Evolutionary conservation across 2,888 invertebrate species (phyloP).

Genomic region (Oasisia sp.): DNA sequence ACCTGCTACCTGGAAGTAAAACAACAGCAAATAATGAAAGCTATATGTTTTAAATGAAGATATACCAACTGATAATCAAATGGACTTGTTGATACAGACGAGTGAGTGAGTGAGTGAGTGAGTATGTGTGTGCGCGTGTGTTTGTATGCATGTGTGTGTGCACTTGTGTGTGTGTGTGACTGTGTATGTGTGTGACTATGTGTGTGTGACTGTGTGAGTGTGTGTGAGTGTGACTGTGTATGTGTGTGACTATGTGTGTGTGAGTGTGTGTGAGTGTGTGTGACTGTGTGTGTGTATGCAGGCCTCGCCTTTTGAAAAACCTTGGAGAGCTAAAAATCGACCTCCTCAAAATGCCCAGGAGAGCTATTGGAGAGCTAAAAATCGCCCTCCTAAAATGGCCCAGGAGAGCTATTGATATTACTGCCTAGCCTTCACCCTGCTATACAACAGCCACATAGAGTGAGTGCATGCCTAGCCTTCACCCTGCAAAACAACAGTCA

Average conservation of each 20-base stretch:
- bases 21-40: background rate
- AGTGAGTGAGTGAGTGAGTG: conserved; percentile 14
- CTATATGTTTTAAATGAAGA: background rate
- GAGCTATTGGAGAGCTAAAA: no score
- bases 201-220: conserved; percentile 7
- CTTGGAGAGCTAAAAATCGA: no score
- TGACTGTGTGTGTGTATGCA: no score
- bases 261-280: conserved; percentile 18
- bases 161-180: conserved; percentile 25
- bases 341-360: no score
- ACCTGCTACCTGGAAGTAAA: conserved; percentile 55
- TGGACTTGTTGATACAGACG: background rate
- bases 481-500: no score
- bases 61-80: background rate
- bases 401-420: no score
- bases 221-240: conserved; percentile 21
- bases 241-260: background rate
- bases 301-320: no score
- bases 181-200: conserved; percentile 22
- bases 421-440: no score
- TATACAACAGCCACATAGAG: no score
- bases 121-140: conserved; percentile 28
- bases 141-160: conserved; percentile 27
- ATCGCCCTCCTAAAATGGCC: no score
- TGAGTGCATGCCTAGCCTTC: no score